These are phyloP conservation scores for Morus bassanus DNA, from an alignment of 2,797 vertebrate genomes.

Conservation along the genomic window DNA sequence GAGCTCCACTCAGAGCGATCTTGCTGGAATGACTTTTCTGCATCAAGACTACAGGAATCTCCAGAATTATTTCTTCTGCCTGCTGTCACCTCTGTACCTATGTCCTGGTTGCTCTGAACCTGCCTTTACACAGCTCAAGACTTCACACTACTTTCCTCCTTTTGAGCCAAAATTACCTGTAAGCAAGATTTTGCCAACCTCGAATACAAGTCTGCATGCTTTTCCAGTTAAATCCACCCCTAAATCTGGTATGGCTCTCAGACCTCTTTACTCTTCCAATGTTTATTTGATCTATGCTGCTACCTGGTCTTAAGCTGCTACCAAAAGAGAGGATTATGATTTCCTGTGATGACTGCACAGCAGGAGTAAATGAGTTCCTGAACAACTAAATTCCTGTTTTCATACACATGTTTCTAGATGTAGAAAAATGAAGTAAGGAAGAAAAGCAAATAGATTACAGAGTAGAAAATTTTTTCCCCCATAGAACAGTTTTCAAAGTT, in stretches of 20 bases:
- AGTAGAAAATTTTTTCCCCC: neutral
- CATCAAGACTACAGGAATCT: neutral
- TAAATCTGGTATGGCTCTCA: neutral
- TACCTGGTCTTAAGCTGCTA: neutral
- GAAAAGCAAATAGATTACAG: neutral
- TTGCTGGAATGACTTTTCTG: neutral
- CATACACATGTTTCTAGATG: neutral
- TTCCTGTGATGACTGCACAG: neutral
- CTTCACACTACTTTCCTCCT: neutral
- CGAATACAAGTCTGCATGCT: neutral
- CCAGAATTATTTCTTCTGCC: neutral
- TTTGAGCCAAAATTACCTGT: neutral
- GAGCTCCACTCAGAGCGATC: neutral
- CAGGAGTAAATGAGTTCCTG: neutral
- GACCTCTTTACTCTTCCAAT: neutral
- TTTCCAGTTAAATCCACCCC: neutral
- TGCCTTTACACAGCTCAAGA: neutral
- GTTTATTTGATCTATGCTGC: neutral
- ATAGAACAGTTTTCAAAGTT: neutral
- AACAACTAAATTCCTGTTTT: neutral
- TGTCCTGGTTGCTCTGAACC: neutral
- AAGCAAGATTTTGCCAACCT: neutral
- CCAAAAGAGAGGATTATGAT: neutral
- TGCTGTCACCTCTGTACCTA: neutral
- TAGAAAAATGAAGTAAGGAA: neutral